Percentiles rank a stretch among this genome's conserved stretches.
Conservation (phyloP, 2,797 vertebrate genomes). For the Pachyuromys duprasi region DNA sequence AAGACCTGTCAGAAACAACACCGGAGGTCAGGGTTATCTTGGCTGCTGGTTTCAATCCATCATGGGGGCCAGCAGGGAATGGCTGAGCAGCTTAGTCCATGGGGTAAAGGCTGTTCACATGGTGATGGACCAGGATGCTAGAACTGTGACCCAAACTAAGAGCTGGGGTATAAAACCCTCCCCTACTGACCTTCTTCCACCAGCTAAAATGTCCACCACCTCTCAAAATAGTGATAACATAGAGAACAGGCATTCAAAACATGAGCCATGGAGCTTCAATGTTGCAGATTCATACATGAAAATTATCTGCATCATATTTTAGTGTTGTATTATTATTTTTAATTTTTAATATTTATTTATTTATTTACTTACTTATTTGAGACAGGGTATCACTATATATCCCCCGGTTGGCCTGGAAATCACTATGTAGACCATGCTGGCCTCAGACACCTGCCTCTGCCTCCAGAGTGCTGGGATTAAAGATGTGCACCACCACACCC, state of each 20-base stretch:
- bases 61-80: fast-evolving
- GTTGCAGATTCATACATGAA: not conserved
- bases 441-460: not conserved
- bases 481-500: not conserved
- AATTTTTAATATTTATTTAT: not conserved
- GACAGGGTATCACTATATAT: not conserved
- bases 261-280: not conserved
- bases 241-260: not conserved
- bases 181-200: not conserved
- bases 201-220: not conserved
- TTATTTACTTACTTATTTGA: not conserved
- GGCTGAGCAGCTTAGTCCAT: not conserved
- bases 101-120: not conserved
- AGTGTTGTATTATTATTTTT: not conserved
- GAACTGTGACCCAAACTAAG: not conserved
- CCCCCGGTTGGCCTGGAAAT: not conserved
- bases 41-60: not conserved
- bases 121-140: not conserved
- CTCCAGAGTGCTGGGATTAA: not conserved
- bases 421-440: not conserved
- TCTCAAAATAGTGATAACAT: not conserved
- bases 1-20: not conserved
- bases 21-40: not conserved
- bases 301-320: not conserved
- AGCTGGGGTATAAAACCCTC: not conserved